Conservation (phyloP, 2,113 vertebrate species). For the Scomber japonicus region DNA sequence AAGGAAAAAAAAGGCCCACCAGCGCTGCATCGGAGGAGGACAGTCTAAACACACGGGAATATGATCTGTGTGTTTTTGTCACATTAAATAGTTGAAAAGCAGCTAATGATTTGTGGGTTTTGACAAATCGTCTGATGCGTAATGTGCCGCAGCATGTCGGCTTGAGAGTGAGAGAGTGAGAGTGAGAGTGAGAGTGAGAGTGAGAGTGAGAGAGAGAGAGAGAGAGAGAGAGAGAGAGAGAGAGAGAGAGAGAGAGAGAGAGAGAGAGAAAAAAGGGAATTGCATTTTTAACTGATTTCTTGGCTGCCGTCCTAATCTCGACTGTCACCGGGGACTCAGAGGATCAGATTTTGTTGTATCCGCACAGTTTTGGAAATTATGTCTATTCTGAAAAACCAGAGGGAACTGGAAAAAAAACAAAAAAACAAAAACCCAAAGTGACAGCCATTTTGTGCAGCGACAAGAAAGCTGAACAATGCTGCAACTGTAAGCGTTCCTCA, state of each 20-base stretch:
- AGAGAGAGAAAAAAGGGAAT: too few relatives aligned
- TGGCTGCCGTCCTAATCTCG: neutral
- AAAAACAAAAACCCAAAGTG: neutral
- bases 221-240: too few relatives aligned
- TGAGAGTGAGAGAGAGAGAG: too few relatives aligned
- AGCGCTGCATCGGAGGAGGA: neutral
- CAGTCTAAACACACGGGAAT: neutral
- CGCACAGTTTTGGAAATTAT: neutral
- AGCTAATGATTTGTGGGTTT: constrained; percentile 20
- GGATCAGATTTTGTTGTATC: constrained; percentile 2
- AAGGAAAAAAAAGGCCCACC: neutral
- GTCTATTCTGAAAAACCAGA: neutral
- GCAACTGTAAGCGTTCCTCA: too few relatives aligned
- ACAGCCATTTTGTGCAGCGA: neutral
- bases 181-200: too few relatives aligned
- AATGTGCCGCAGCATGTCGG: constrained; percentile 22
- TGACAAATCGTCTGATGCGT: constrained; percentile 13
- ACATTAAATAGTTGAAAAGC: neutral
- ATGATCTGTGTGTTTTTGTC: neutral
- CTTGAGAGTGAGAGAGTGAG: too few relatives aligned
- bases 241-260: neutral
- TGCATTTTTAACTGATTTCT: too few relatives aligned
- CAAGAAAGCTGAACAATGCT: neutral
- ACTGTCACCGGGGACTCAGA: neutral
- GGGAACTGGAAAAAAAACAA: neutral